Percentiles rank a stretch among this genome's conserved stretches.
Evolutionary conservation across 2,113 vertebrate species (phyloP).

Genomic region (Microtus montanus): DNA sequence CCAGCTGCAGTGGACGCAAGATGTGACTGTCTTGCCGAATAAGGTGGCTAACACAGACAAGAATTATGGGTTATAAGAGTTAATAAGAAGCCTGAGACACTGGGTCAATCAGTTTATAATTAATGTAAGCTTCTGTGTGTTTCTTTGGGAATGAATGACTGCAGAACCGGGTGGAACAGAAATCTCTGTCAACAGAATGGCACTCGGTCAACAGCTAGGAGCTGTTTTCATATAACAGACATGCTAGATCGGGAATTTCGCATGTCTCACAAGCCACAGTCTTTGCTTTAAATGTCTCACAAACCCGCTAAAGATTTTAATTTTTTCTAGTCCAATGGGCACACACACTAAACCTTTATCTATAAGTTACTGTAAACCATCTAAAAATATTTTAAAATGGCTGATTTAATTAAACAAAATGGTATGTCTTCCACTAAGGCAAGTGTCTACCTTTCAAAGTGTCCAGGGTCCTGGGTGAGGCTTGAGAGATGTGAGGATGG

Average conservation of each 20-base stretch:
- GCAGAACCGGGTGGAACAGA: too few relatives aligned
- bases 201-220: too few relatives aligned
- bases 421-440: not conserved
- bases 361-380: not conserved
- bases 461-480: not conserved
- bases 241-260: not conserved
- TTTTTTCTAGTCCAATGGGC: slow-evolving; percentile 1
- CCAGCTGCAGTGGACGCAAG: too few relatives aligned
- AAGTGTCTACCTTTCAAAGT: not conserved
- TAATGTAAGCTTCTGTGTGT: too few relatives aligned
- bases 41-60: too few relatives aligned
- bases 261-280: not conserved
- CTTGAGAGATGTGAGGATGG: not conserved
- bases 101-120: too few relatives aligned
- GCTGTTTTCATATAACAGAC: not conserved
- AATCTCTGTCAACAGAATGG: too few relatives aligned
- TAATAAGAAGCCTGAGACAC: too few relatives aligned
- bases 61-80: too few relatives aligned
- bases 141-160: too few relatives aligned
- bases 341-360: not conserved
- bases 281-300: not conserved
- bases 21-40: too few relatives aligned
- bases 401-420: not conserved
- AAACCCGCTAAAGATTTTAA: not conserved
- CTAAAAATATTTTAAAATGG: not conserved